A percentile compares a stretch with the other conserved stretches of the same genome.
These are phyloP conservation scores for Drosophila merina DNA, from an alignment of 2,888 invertebrate species.

Conservation along the genomic window DNA sequence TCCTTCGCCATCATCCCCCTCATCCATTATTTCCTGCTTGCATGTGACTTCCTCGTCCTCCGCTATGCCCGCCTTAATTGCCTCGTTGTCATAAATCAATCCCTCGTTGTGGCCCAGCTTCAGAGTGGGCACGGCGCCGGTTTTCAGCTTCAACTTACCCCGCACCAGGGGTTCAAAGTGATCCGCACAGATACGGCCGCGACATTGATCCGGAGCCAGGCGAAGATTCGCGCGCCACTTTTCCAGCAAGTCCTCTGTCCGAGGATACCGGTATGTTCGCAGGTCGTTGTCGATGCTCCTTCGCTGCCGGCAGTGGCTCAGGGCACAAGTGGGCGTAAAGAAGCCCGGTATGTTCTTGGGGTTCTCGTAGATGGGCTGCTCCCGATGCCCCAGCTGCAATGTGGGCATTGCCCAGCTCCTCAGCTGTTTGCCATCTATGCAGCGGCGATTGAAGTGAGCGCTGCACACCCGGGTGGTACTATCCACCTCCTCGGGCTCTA, in stretches of 20 bases:
- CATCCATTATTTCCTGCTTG: conserved; percentile 41
- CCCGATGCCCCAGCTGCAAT: conserved; percentile 66
- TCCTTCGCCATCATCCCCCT: conserved; percentile 28
- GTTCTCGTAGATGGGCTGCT: conserved; percentile 75
- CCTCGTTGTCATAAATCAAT: conserved; percentile 65
- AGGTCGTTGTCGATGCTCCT: conserved; percentile 69
- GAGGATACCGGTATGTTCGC: conserved; percentile 77
- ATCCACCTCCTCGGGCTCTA: conserved; percentile 53
- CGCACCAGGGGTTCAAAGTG: conserved; percentile 75
- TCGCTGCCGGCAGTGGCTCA: conserved; percentile 71
- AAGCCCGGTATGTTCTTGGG: conserved; percentile 75
- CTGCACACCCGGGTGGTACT: conserved; percentile 68
- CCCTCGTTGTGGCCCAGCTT: conserved; percentile 75
- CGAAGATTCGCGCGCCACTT: conserved; percentile 78
- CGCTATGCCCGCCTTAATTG: conserved; percentile 50
- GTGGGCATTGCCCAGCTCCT: conserved; percentile 78
- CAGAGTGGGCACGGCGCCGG: conserved; percentile 77
- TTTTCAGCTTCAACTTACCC: conserved; percentile 71
- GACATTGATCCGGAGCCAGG: conserved; percentile 64
- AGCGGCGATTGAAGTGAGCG: conserved; percentile 77
- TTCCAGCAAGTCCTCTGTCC: conserved; percentile 61
- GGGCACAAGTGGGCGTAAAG: conserved; percentile 70
- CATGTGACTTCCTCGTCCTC: conserved; percentile 30
- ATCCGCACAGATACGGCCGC: conserved; percentile 73
- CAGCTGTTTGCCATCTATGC: conserved; percentile 74